Evolutionary conservation across 2,797 vertebrate species (phyloP).

Genomic region (Phataginus tricuspis): DNA sequence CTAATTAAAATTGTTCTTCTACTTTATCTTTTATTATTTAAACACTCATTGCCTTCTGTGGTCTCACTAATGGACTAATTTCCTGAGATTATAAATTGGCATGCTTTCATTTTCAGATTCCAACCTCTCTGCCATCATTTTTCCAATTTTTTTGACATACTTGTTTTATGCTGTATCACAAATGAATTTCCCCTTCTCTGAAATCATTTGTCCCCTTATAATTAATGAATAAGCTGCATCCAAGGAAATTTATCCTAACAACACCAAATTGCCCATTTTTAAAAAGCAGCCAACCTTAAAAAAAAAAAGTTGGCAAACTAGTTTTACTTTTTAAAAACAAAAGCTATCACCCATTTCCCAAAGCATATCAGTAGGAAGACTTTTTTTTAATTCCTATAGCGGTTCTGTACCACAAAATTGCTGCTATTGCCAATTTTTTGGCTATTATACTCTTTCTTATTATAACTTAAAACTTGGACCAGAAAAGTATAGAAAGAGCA

Average conservation of each 20-base stretch:
- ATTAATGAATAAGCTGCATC: slow-evolving; percentile 59
- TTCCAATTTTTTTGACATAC: slow-evolving; percentile 60
- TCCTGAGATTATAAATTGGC: slow-evolving; percentile 67
- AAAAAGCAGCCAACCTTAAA: slow-evolving; percentile 53
- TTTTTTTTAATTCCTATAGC: slow-evolving; percentile 19
- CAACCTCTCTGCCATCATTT: slow-evolving; percentile 72
- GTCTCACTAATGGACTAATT: slow-evolving; percentile 80
- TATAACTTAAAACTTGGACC: slow-evolving; percentile 73
- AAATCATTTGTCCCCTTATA: slow-evolving; percentile 59
- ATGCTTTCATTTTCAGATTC: slow-evolving; percentile 73
- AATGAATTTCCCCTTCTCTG: slow-evolving; percentile 57
- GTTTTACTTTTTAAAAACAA: slow-evolving; percentile 44
- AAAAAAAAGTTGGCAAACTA: slow-evolving; percentile 66
- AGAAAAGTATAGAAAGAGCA: slow-evolving; percentile 80
- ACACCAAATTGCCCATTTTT: slow-evolving; percentile 74
- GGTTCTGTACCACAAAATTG: slow-evolving; percentile 66
- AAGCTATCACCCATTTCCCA: slow-evolving; percentile 51
- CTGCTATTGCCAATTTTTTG: slow-evolving; percentile 78
- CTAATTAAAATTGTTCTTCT: slow-evolving; percentile 60
- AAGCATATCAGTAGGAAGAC: slow-evolving; percentile 59
- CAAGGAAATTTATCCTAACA: slow-evolving; percentile 56
- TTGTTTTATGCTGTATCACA: slow-evolving; percentile 79
- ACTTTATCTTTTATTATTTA: slow-evolving; percentile 67
- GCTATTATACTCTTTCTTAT: slow-evolving; percentile 77
- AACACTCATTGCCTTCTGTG: slow-evolving; percentile 58